Base-by-base conservation (phyloP, 2,888 invertebrate genomes). In the Agrochola circellaris region DNA sequence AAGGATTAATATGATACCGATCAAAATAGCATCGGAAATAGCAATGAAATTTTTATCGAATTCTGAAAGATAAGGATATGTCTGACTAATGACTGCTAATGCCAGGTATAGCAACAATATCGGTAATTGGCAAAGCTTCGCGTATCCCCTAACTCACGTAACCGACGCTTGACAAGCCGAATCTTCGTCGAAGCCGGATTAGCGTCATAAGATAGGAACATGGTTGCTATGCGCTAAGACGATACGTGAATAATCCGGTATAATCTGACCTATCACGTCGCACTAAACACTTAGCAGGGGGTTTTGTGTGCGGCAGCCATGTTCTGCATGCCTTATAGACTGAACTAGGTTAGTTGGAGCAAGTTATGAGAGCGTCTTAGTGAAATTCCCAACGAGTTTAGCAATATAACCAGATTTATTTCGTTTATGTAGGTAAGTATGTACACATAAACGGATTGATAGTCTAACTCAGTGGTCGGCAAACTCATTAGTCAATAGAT, bases 301-400 rank as follows among this genome's bases (percentile, higher is more conserved):
- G 77, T 77, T 72, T 60, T 56, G 72, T 17, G 26, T 65, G 60
- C 26, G 65, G 65, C 26, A 15, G 34, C 54, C 60, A 61, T 45
- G 20, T 54, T 81, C 15, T 45, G 80, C 20, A 64, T 65, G 58
- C 56, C 26, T 58, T 26, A 23, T 58, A 54, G 58, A 45, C 17
- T 67, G 67, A 83, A 78, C 58, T 38, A 67, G 60, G 54, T 65
- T 81, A 66, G 30, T 72, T 58, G n/a, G 34, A 58, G 56, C n/a
- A 68, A 64, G 23, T 70, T 61, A 54, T 45, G 38, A 58, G 48
- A 64, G 26, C 67, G 7, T 65, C 15, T 62, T 34, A 26, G 38
- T 20, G 8, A 45, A 68, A 62, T 64, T 61, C 65, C 56, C 1
- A 38, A n/a, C 23, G 15, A 58, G 51, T 60, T 69, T 64, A 45